A percentile compares a stretch with the other conserved stretches of the same genome.
Evolutionary conservation across 2,113 vertebrate genomes (phyloP).

Genomic region (Chrysochloris asiatica): DNA sequence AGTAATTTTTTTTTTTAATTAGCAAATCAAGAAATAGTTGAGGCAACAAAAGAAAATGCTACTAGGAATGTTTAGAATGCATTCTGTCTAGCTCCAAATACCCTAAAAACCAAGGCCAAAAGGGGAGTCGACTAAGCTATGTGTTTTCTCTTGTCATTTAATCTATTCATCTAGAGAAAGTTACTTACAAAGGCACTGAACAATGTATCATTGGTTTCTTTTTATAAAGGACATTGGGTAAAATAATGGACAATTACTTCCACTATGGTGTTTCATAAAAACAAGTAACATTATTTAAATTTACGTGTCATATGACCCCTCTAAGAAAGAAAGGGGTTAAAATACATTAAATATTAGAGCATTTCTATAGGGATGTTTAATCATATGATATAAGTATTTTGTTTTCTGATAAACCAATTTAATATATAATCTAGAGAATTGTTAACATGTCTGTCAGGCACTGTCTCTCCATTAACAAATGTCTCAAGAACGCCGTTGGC

Average conservation of each 20-base stretch:
- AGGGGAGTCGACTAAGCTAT: background rate
- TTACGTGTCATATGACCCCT: background rate
- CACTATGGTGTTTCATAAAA: background rate
- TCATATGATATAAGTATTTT: conserved; percentile 33
- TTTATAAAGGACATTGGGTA: background rate
- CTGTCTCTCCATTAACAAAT: background rate
- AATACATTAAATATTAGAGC: background rate
- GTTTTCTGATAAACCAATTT: conserved; percentile 66
- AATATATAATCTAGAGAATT: conserved; percentile 20
- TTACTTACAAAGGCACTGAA: background rate
- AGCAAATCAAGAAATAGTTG: background rate
- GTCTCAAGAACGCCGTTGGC: background rate
- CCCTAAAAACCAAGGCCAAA: background rate
- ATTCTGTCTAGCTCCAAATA: background rate
- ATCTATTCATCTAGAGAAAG: background rate
- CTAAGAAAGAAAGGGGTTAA: conserved; percentile 24
- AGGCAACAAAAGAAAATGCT: background rate
- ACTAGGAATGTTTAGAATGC: background rate
- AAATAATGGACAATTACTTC: background rate
- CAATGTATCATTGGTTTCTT: background rate
- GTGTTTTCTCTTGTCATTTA: background rate
- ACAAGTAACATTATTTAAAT: background rate
- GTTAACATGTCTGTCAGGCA: background rate
- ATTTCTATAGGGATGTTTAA: background rate
- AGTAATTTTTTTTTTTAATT: background rate